Conservation (phyloP, 2,113 vertebrate genomes). For the Vimba vimba region DNA sequence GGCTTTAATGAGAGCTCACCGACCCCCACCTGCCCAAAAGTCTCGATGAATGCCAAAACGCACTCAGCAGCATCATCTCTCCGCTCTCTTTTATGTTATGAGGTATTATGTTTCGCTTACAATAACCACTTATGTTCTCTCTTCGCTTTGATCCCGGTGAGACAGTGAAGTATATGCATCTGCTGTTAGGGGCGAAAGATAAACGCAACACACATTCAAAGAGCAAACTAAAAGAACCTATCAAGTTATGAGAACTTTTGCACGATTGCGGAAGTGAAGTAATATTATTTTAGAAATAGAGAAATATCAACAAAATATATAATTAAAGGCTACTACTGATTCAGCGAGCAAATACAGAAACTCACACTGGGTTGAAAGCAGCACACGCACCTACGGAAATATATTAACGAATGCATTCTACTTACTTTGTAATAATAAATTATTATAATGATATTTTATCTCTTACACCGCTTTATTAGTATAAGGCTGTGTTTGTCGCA, state of each 20-base stretch:
- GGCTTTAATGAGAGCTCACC: slow-evolving; percentile 63
- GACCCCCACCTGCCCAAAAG: slow-evolving; percentile 67
- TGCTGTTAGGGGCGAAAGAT: slow-evolving; percentile 37
- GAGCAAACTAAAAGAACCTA: slow-evolving; percentile 39
- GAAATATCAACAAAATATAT: neutral
- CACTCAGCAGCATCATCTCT: slow-evolving; percentile 60
- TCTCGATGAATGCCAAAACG: slow-evolving; percentile 60
- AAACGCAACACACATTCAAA: slow-evolving; percentile 46
- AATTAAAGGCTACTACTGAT: neutral
- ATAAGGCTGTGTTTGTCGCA: neutral
- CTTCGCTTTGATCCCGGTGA: slow-evolving; percentile 64
- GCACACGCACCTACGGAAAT: neutral
- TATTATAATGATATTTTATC: neutral
- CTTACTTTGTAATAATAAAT: neutral
- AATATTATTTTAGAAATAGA: neutral
- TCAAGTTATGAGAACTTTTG: slow-evolving; percentile 45
- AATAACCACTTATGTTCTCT: slow-evolving; percentile 62
- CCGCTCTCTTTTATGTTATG: slow-evolving; percentile 59
- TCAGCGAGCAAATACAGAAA: neutral
- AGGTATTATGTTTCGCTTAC: slow-evolving; percentile 66
- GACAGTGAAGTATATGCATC: slow-evolving; percentile 56
- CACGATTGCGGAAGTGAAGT: neutral
- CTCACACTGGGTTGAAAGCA: neutral
- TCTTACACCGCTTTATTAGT: neutral
- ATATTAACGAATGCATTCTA: neutral